Base-by-base conservation (phyloP, 2,888 invertebrate species). In the Synanthedon vespiformis region DNA sequence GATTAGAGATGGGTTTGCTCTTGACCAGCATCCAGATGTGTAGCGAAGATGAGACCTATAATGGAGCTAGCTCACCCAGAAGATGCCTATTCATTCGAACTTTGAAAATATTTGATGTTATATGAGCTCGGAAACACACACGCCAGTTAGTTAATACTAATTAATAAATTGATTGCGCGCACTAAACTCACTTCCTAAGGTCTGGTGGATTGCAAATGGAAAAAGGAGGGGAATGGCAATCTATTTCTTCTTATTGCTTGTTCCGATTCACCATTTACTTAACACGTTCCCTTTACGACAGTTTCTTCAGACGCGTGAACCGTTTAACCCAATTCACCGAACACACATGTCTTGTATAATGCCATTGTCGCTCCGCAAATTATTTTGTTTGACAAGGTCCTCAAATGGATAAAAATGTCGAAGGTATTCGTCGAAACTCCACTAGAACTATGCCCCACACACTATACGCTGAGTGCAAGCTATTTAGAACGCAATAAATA, bases 181-280 rank as follows among this genome's bases (percentile, higher is more conserved):
- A 56, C 57, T 49, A 52, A 54, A 53, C 49, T 53, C 56, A 6
- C 51, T 40, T 52, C 58, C 57, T 48, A 64, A 61, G 56, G 53
- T 55, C 55, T 52, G 57, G 71, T 70, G 73, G 76, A 72, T 69
- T 65, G 69, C 63, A 74, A 74, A 74, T 72, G 70, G 71, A 68
- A 70, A 70, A 75, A 66, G 70, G 60, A 72, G 70, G 63, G 68
- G 64, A 66, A 67, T 65, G 56, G 72, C 68, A 73, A 74, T 76
- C 67, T 75, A 72, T 72, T 73, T 68, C 58, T 57, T 63, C 61
- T 67, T 71, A 73, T 69, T 68, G 68, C 67, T 63, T 68, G 67
- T 68, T 64, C 57, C 54, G 59, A 52, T 50, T 52, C 40, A 48
- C 56, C 60, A 58, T 60, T 60, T 56, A 58, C 57, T 60, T 58